These are phyloP conservation scores for Teleiodes luculella DNA, from an alignment of 2,888 invertebrate species.

Conservation along the genomic window DNA sequence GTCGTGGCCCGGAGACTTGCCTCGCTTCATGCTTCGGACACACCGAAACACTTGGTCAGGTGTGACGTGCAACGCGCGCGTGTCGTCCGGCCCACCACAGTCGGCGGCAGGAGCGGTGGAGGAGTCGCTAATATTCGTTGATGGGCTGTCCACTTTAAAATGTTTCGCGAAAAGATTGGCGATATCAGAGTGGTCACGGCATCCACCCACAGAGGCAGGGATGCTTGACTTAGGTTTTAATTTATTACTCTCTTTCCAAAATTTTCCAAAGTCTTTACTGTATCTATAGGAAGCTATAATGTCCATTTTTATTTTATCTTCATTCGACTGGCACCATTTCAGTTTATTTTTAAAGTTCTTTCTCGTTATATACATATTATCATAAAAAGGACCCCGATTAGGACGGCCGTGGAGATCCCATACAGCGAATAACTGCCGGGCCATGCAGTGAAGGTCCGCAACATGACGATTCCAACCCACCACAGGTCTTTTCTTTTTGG, in stretches of 20 bases:
- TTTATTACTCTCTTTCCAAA: slow-evolving; percentile 1
- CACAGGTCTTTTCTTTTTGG: too few relatives aligned
- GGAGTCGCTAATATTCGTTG: too few relatives aligned
- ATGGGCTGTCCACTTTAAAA: background rate
- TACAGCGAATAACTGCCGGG: background rate
- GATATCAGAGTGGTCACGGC: background rate
- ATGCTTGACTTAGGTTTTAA: background rate
- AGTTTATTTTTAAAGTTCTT: background rate
- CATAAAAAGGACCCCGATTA: background rate
- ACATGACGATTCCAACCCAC: background rate
- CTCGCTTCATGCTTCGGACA: background rate
- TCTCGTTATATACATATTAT: background rate
- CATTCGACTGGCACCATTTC: background rate
- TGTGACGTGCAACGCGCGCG: too few relatives aligned
- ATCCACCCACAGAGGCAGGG: background rate
- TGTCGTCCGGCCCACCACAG: too few relatives aligned
- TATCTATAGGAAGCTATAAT: background rate
- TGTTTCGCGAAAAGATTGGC: background rate
- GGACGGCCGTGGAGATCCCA: background rate
- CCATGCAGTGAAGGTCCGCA: background rate
- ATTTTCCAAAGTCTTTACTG: background rate
- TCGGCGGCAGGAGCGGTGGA: too few relatives aligned
- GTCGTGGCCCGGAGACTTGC: background rate
- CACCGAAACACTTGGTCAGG: too few relatives aligned
- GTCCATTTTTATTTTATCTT: background rate